Base-by-base conservation (phyloP, 2,113 vertebrate genomes). In the Mola mola region DNA sequence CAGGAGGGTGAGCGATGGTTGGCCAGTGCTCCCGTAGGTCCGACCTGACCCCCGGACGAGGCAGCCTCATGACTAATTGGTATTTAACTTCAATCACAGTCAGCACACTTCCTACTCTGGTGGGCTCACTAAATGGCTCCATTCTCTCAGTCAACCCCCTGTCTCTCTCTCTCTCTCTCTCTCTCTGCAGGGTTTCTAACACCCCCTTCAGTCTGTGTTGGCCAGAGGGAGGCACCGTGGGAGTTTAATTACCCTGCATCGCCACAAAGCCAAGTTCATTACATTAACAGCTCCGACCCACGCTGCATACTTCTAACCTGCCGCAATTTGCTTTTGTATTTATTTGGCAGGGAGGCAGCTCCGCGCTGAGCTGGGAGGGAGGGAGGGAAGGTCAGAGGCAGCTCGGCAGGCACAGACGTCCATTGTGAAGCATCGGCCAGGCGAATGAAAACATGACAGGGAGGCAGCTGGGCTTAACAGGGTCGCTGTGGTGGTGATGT, bases 201-300 rank as follows among this genome's bases (percentile, higher is more conserved):
- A 29, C 38, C 49, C 76, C 58, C 17, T 58, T 55, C 78, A 47
- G 66, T 52, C 66, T 74, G 81, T 87, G 88, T 88, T 67, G 73
- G 58, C 74, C 72, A 57, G 66, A 78, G 82, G 79, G 85, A 73
- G 76, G 77, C 83, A 82, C 84, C 38, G 86, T 91, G 85, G 91
- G 91, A 91, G 91, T 92, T 88, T 90, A 92, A 92, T 92, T 91
- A 86, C 88, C 79, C 90, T 40, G 70, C 84, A 75, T 89, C 90
- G 91, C 88, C 84, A 87, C 73, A 79, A 82, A 87, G 82, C 83
- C 79, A 78, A 85, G 82, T 86, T 90, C 81, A 90, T 92, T 90
- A 89, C 84, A 71, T 73, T 87, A 90, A 84, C 82, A 86, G 85
- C 85, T 85, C 61, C 47, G 8, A 79, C 91, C 91, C 82, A 91